phyloP scores from a whole-genome alignment of 2,797 vertebrate genomes.

The Lutjanus argentimaculatus region DNA sequence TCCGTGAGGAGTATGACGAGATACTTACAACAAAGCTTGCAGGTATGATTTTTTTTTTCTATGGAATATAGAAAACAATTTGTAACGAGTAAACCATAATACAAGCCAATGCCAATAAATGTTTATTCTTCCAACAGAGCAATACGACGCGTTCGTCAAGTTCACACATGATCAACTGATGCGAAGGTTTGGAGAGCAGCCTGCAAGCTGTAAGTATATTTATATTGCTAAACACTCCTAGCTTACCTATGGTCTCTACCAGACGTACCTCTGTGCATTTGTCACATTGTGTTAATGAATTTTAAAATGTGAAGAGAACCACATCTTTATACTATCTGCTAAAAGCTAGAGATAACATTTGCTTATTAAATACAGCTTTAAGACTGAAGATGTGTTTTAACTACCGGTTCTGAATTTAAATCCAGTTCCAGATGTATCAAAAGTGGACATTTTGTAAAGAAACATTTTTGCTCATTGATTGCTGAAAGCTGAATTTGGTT shows the following conservation, averaged over 20 bases:
- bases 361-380: background rate
- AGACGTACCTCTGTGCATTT: background rate
- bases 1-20: slow-evolving; percentile 97
- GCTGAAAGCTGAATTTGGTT: background rate
- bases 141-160: slow-evolving; percentile 99
- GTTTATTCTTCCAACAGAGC: slow-evolving; percentile 86
- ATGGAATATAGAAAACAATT: background rate
- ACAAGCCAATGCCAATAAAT: background rate
- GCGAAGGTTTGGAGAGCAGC: slow-evolving; percentile 99
- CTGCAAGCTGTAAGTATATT: slow-evolving; percentile 96
- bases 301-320: background rate
- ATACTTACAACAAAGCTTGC: slow-evolving; percentile 97
- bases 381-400: background rate
- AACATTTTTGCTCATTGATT: background rate
- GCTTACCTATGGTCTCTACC: background rate
- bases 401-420: background rate
- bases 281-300: background rate
- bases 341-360: background rate
- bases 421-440: background rate
- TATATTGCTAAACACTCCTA: background rate
- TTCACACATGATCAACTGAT: slow-evolving; percentile 99
- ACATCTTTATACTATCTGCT: background rate
- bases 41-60: slow-evolving; percentile 79
- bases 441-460: background rate
- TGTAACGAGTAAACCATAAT: background rate